A percentile compares a stretch with the other conserved stretches of the same genome.
phyloP scores from a whole-genome alignment of 2,797 vertebrate genomes.

The Perodicticus potto region DNA sequence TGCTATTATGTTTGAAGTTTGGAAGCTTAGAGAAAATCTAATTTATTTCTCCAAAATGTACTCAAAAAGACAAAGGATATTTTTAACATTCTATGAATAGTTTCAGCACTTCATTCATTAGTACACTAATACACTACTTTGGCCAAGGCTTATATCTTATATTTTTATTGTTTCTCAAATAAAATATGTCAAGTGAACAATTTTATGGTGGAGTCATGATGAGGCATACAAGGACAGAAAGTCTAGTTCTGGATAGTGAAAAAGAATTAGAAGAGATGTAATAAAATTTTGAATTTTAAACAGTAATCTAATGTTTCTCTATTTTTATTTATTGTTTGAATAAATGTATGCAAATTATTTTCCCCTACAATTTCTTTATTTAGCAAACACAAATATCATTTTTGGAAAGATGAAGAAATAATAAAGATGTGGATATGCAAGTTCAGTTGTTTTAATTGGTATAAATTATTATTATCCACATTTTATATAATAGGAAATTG shows the following conservation, averaged over 20 bases:
- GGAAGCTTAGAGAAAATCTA: background rate
- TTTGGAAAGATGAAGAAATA: background rate
- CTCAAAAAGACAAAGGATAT: background rate
- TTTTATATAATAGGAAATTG: background rate
- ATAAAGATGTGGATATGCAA: background rate
- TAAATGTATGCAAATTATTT: background rate
- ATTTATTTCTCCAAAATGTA: background rate
- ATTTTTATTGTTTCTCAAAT: background rate
- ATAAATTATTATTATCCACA: background rate
- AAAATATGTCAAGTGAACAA: background rate
- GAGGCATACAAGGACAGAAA: background rate
- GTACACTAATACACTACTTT: background rate
- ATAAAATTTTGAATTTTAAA: background rate
- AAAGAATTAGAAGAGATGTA: background rate
- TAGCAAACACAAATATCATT: background rate
- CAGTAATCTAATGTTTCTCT: background rate
- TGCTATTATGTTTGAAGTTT: background rate
- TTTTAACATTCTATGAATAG: background rate
- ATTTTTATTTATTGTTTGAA: background rate
- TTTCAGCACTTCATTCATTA: background rate
- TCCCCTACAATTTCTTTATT: background rate
- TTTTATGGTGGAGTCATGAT: background rate
- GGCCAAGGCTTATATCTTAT: background rate
- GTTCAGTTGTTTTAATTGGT: background rate
- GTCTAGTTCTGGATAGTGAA: background rate